A percentile compares a stretch with the other conserved stretches of the same genome.
Evolutionary conservation across 1,140 invertebrate species (phyloP).

Genomic region (Colletes latitarsis): DNA sequence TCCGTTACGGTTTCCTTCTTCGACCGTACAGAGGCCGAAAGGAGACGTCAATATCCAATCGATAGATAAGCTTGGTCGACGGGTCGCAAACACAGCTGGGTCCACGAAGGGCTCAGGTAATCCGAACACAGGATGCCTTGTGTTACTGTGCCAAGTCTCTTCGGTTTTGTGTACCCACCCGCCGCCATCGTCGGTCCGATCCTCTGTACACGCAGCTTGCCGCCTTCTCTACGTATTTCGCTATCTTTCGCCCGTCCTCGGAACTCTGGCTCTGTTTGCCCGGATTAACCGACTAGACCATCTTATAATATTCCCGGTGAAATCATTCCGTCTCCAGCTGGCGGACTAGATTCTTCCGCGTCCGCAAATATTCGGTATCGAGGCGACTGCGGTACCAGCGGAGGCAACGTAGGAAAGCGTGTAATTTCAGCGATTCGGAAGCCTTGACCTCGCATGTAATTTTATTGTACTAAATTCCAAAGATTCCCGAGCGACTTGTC

Average conservation of each 20-base stretch:
- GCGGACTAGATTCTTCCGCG: background rate
- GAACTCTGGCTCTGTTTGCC: constrained; percentile 65
- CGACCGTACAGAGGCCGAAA: background rate
- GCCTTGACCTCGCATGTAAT: no score
- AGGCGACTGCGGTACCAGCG: background rate
- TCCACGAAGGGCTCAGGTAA: constrained; percentile 66
- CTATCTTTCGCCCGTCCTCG: constrained; percentile 69
- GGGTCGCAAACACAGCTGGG: constrained; percentile 78
- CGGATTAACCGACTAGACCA: constrained; percentile 71
- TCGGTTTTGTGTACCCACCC: constrained; percentile 58
- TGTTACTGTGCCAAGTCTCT: constrained; percentile 59
- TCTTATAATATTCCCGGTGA: constrained; percentile 55
- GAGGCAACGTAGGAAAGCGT: background rate
- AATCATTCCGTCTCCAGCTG: constrained; percentile 24
- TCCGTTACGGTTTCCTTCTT: constrained; percentile 40
- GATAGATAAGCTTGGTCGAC: constrained; percentile 76
- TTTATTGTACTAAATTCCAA: no score
- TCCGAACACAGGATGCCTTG: constrained; percentile 70
- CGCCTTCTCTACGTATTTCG: constrained; percentile 70
- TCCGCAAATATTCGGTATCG: background rate
- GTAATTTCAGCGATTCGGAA: no score
- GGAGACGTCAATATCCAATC: constrained; percentile 71
- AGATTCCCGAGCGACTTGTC: no score
- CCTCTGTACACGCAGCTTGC: constrained; percentile 77
- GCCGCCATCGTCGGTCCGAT: constrained; percentile 54